Percentiles rank a stretch among this genome's conserved stretches.
phyloP scores from a whole-genome alignment of 2,113 vertebrate species.

The Apteryx mantelli region DNA sequence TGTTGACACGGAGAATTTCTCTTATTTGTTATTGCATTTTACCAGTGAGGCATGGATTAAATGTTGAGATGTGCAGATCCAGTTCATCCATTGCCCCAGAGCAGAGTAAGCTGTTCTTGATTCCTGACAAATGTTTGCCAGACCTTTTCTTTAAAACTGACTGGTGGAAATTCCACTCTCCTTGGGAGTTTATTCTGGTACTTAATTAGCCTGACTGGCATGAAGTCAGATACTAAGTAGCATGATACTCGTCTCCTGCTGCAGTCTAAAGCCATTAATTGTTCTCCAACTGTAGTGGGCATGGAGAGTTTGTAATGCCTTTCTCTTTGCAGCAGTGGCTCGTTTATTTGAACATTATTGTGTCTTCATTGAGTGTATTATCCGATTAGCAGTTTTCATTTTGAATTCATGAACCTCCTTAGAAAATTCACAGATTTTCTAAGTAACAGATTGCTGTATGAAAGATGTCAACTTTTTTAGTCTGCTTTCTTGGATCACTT shows the following conservation, averaged over 20 bases:
- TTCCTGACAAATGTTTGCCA: constrained; percentile 45
- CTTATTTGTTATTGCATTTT: constrained; percentile 3
- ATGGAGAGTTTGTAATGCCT: not conserved
- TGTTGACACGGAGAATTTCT: constrained; percentile 11
- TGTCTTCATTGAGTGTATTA: not conserved
- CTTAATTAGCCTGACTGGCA: not conserved
- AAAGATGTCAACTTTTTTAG: not conserved
- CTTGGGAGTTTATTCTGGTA: constrained; percentile 11
- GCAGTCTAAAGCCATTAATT: not conserved
- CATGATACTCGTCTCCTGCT: not conserved
- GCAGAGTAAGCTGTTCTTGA: not conserved
- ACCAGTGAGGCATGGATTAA: not conserved
- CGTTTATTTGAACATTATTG: not conserved
- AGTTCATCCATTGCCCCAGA: constrained; percentile 16
- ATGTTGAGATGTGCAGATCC: not conserved
- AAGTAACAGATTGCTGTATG: not conserved
- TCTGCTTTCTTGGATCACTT: not conserved
- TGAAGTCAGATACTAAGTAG: not conserved
- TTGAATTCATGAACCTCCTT: not conserved
- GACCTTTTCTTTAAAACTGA: constrained; percentile 9
- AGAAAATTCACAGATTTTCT: not conserved
- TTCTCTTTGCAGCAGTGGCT: not conserved
- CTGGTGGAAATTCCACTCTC: constrained; percentile 25
- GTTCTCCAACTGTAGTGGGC: not conserved
- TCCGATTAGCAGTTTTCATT: not conserved